Evolutionary conservation across 2,113 vertebrate species (phyloP), one percentile per base, ranked within the genome.

Genomic region (Pampusana beccarii): DNA sequence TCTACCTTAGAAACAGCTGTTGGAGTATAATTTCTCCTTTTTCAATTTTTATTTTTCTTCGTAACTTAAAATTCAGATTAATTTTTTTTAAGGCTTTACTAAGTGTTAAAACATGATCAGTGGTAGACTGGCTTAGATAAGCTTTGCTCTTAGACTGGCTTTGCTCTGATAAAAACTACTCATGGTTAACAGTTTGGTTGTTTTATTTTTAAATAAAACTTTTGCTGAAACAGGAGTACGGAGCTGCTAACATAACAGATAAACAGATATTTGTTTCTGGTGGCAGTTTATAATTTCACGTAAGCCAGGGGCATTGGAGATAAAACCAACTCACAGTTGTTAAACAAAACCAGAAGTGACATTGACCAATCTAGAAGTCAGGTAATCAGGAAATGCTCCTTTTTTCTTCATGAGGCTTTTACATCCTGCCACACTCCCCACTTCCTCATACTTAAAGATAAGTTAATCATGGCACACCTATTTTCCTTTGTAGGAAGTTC

Each of bases 401-500:
- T 95, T 95, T 95, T 69, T 82, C 73, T 91, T 92, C 51, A 9
- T 57, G 40, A 18, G 79, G 65, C 56, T 96, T 91, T 86, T 93
- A 89, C 2, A 0, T 82, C 84, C 91, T 83, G 91, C 93, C 90
- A 79, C 23, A 6, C 53, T 96, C 69, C 46, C 69, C 4, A 7
- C 95, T 96, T 97, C 97, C 95, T 96, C 95, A 92, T 88, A 84
- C 46, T 80, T 70, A 57, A 93, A 64, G 88, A 71, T 64, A 95
- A 94, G 65, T 92, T 80, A 84, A 79, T 86, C 83, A 36, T 23
- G 86, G 79, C 93, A 96, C 91, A 87, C 95, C 95, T 77, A 92
- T 95, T 86, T 94, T 88, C 93, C 80, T 93, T 51, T 79, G 72
- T 93, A 93, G 97, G 97, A 97, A 97, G 96, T 56, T 83, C 73